Conservation (phyloP, 2,888 invertebrate genomes). For the Leptarthrus brevirostris region DNA sequence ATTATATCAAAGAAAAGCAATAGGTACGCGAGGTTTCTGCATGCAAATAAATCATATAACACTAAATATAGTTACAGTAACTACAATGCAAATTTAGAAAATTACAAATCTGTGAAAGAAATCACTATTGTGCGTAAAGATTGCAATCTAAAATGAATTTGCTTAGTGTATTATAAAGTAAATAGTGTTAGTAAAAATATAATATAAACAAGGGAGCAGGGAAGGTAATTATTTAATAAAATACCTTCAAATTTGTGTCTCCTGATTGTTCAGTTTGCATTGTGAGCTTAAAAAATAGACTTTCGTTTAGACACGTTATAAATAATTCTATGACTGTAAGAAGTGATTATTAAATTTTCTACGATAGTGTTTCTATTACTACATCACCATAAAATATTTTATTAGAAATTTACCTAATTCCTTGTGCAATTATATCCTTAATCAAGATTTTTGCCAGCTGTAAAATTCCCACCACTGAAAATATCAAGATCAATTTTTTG, state of each 20-base stretch:
- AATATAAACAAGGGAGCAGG: background rate
- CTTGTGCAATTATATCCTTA: background rate
- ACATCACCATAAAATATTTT: background rate
- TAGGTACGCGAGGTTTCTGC: too few relatives aligned
- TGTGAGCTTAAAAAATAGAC: slow-evolving; percentile 31
- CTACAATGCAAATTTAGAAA: too few relatives aligned
- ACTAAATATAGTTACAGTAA: too few relatives aligned
- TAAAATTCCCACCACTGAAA: slow-evolving; percentile 5
- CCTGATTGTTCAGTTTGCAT: slow-evolving; percentile 24
- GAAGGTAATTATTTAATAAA: slow-evolving; percentile 26
- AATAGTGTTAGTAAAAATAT: background rate
- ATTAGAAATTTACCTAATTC: slow-evolving; percentile 23
- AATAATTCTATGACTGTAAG: background rate
- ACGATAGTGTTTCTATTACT: background rate
- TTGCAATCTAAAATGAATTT: background rate
- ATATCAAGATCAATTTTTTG: background rate
- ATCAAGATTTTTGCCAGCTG: slow-evolving; percentile 9
- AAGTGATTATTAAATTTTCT: background rate
- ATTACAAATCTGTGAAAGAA: background rate
- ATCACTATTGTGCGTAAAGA: background rate
- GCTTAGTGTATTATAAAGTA: background rate
- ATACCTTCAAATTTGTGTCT: slow-evolving; percentile 29
- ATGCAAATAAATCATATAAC: too few relatives aligned
- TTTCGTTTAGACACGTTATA: slow-evolving; percentile 10
- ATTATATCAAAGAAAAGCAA: too few relatives aligned